phyloP scores from a whole-genome alignment of 2,888 invertebrate species.

The Spatulosminthurus flaviceps region DNA sequence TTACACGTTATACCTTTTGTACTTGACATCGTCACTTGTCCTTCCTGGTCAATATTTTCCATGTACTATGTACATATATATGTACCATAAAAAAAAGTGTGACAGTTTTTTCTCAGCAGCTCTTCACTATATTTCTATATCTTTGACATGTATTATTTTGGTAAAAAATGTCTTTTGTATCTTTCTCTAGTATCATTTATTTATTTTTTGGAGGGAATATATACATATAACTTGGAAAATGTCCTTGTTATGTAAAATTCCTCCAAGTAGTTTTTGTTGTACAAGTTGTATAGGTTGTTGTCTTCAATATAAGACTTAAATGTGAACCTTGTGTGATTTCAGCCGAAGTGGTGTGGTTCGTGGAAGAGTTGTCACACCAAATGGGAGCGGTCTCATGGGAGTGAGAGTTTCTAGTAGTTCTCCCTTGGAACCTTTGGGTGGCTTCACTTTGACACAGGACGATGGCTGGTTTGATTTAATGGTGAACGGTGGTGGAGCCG shows the following conservation, averaged over 20 bases:
- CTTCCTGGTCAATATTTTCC: constrained; percentile 25
- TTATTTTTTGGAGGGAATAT: too few relatives aligned
- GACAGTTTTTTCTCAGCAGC: neutral
- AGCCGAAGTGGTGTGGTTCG: constrained; percentile 97
- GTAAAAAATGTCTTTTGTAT: too few relatives aligned
- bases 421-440: constrained; percentile 78
- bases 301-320: constrained; percentile 41
- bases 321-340: constrained; percentile 64
- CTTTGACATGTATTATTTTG: too few relatives aligned
- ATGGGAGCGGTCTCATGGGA: constrained; percentile 93
- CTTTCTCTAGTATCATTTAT: too few relatives aligned
- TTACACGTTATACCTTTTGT: constrained; percentile 27
- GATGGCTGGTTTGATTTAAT: constrained; percentile 96
- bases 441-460: constrained; percentile 91
- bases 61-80: neutral
- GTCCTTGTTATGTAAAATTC: too few relatives aligned
- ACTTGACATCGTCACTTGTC: neutral
- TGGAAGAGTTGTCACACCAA: constrained; percentile 89
- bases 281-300: neutral
- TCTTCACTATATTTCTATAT: constrained; percentile 1
- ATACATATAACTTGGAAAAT: too few relatives aligned
- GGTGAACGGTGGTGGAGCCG: constrained; percentile 98
- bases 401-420: constrained; percentile 94
- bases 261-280: too few relatives aligned
- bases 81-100: neutral